Evolutionary conservation across 2,888 invertebrate species (phyloP).

Genomic region (Cephus pulcher): DNA sequence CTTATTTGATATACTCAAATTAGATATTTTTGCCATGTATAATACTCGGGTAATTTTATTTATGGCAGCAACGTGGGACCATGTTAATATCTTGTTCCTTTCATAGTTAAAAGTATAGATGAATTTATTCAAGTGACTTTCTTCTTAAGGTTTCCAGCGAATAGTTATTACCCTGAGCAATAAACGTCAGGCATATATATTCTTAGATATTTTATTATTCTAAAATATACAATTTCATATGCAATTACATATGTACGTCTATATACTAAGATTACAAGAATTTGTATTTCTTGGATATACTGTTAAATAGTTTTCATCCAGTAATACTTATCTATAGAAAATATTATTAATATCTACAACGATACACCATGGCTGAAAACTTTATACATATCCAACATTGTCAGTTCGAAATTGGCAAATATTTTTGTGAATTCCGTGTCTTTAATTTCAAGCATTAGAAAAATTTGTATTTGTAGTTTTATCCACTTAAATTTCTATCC

Average conservation of each 20-base stretch:
- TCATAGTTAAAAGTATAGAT: not conserved
- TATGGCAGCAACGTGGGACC: not conserved
- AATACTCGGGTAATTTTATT: not conserved
- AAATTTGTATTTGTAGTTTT: not conserved
- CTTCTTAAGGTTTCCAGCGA: not conserved
- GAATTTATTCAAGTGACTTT: not conserved
- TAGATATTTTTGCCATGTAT: not conserved
- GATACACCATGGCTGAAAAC: not conserved
- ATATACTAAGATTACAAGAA: constrained; percentile 3
- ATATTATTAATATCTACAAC: not conserved
- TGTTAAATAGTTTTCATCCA: not conserved
- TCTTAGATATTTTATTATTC: constrained; percentile 17
- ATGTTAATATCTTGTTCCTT: not conserved
- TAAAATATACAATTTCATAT: constrained; percentile 18
- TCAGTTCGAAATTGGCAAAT: not conserved
- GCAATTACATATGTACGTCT: constrained; percentile 1
- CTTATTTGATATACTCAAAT: not conserved
- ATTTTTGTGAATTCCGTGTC: not conserved
- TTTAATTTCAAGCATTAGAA: not conserved
- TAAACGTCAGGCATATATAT: not conserved
- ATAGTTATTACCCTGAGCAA: not conserved
- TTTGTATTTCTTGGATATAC: not conserved
- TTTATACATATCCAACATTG: not conserved
- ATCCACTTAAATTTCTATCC: not conserved
- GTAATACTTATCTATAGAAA: not conserved